A percentile compares a stretch with the other conserved stretches of the same genome.
Conservation (phyloP, 2,113 vertebrate species). For the Larimichthys polyactis region DNA sequence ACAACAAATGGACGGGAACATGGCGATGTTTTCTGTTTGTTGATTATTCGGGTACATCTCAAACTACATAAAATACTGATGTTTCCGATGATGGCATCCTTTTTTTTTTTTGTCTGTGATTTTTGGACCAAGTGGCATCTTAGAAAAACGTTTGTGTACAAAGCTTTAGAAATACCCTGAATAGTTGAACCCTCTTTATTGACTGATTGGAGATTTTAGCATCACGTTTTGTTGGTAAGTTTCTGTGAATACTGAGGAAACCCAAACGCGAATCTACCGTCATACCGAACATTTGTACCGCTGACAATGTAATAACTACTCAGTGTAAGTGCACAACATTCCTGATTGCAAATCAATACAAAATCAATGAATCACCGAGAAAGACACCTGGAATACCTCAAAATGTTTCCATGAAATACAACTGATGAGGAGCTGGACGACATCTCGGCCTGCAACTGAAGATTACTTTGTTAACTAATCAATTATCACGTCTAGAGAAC, state of each 20-base stretch:
- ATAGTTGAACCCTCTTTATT: constrained; percentile 14
- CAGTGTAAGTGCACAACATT: background rate
- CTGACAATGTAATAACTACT: background rate
- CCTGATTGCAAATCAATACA: constrained; percentile 6
- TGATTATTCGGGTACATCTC: constrained; percentile 3
- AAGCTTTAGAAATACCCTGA: constrained; percentile 69
- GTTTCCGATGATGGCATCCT: background rate
- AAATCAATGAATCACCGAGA: background rate
- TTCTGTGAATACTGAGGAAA: constrained; percentile 31
- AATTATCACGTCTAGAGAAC: background rate
- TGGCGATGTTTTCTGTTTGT: background rate
- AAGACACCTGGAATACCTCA: background rate
- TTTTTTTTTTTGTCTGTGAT: background rate
- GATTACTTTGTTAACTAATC: background rate
- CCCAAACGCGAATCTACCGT: too few species aligned
- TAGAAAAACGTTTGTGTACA: constrained; percentile 56
- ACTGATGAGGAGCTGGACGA: background rate
- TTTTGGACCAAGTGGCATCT: constrained; percentile 19
- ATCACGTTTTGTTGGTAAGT: background rate
- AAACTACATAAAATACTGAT: constrained; percentile 25
- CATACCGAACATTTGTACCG: background rate
- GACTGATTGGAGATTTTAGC: background rate
- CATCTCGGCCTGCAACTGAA: background rate
- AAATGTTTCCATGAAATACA: too few species aligned
- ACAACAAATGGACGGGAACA: background rate